Evolutionary conservation across 2,113 vertebrate species (phyloP), one percentile per base, ranked within the genome.

Genomic region (Solea senegalensis): DNA sequence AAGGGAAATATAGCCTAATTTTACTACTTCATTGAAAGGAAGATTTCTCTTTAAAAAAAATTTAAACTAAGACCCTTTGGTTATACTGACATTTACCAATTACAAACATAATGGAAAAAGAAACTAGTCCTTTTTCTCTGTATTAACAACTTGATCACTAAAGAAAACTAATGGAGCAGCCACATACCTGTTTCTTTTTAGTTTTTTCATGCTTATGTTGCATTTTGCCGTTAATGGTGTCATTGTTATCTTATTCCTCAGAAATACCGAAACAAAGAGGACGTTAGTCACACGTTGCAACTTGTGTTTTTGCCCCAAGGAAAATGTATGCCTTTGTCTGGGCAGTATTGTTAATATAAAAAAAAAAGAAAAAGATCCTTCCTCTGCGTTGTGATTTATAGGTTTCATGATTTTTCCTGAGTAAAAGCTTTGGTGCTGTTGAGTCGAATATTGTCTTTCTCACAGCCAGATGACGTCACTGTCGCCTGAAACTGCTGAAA

Each of bases 391-490:
- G 67, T 73, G 58, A 80, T 84, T 72, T 80, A 72, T 58, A 41
- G 40, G 28, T 64, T 43, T 55, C 39, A 8, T 64, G 16, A 15
- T 60, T 64, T 49, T 58, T 69, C 28, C 27, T 8, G 5, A 66
- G 65, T 48, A 62, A 73, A 52, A 64, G n/a, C 53, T 78, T 61
- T 26, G 28, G 61, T 27, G 10, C 26, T 44, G 49, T 49, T 62
- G 41, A 76, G 52, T 49, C 58, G 1, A 59, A 67, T 85, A 80
- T 88, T 74, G 45, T 55, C 60, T 90, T 89, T 89, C 84, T 59
- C 60, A n/a, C 66, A 60, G 64, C 57, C 4, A 28, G 79, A 74
- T 84, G 88, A 90, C 83, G 79, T 87, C 87, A 87, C 83, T 72
- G 79, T 86, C 74, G 84, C 82, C 82, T 69, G 87, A 89, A 85